A percentile compares a stretch with the other conserved stretches of the same genome.
These are phyloP conservation scores for Diprion similis DNA, from an alignment of 1,140 invertebrate species.

Conservation along the genomic window DNA sequence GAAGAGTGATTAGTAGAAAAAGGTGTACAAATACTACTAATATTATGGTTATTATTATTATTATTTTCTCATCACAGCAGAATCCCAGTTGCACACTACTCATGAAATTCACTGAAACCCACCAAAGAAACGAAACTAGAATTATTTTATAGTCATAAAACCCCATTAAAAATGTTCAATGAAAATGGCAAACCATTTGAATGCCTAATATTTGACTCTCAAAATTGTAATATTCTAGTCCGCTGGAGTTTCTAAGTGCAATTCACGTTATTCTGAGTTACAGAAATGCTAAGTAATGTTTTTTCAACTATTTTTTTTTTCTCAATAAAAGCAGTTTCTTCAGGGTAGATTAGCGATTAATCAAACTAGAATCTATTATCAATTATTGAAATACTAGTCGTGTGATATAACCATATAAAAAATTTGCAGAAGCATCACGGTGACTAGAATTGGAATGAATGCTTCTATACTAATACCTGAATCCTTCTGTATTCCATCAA, in stretches of 20 bases:
- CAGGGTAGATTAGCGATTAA: neutral
- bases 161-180: too few species aligned
- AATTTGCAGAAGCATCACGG: neutral
- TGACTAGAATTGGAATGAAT: neutral
- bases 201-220: too few species aligned
- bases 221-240: neutral
- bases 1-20: too few species aligned
- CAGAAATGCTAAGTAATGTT: neutral
- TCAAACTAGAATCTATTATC: neutral
- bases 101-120: neutral
- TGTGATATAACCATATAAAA: neutral
- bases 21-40: too few species aligned
- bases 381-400: neutral
- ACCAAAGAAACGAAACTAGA: constrained; percentile 20
- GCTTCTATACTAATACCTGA: neutral
- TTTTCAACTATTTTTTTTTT: neutral
- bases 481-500: too few species aligned
- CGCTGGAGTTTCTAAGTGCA: neutral
- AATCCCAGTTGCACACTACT: neutral
- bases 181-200: too few species aligned
- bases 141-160: neutral
- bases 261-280: neutral
- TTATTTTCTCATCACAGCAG: too few species aligned
- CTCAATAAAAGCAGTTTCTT: neutral
- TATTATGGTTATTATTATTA: too few species aligned